These are phyloP conservation scores for Orthonyx spaldingii DNA, from an alignment of 2,113 vertebrate genomes.

Conservation along the genomic window DNA sequence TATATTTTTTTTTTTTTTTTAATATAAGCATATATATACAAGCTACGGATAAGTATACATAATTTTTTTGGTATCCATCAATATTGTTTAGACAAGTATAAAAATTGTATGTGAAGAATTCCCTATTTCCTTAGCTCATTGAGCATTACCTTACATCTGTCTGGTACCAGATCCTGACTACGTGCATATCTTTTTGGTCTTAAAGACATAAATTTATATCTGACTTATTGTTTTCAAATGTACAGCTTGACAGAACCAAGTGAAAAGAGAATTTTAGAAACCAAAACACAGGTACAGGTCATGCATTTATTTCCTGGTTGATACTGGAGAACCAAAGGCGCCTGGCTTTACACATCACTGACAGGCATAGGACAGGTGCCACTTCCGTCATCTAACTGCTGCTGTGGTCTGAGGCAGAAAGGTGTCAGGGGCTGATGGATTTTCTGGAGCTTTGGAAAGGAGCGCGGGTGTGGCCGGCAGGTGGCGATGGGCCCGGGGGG, in stretches of 20 bases:
- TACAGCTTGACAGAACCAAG: background rate
- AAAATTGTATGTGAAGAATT: background rate
- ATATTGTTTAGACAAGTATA: background rate
- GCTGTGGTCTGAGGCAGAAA: background rate
- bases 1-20: no score
- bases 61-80: background rate
- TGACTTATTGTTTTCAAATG: background rate
- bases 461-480: background rate
- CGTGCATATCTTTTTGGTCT: background rate
- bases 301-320: background rate
- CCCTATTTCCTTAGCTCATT: background rate
- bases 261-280: background rate
- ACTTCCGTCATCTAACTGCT: background rate
- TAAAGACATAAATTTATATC: background rate
- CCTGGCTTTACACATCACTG: background rate
- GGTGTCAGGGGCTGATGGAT: accelerated
- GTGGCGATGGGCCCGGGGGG: accelerated
- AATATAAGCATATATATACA: background rate
- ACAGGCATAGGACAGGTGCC: background rate
- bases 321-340: background rate
- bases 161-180: accelerated
- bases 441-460: accelerated
- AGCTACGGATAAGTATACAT: background rate
- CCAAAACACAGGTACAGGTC: background rate
- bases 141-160: background rate